A percentile compares a stretch with the other conserved stretches of the same genome.
Evolutionary conservation across 1,140 invertebrate species (phyloP).

Genomic region (Plodia interpunctella): DNA sequence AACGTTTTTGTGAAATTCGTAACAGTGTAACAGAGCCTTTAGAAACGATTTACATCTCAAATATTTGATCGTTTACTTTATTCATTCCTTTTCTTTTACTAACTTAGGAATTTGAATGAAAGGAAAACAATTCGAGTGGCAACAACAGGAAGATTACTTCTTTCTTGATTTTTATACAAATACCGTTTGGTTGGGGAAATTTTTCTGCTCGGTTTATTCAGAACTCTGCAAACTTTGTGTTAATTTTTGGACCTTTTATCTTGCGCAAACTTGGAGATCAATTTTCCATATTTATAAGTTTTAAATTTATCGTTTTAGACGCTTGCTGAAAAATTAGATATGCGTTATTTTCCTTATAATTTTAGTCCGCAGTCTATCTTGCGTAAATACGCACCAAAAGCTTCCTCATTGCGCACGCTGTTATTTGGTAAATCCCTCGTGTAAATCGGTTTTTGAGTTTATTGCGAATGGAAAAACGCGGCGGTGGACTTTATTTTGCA

Average conservation of each 20-base stretch:
- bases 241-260: background rate
- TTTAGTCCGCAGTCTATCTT: no score
- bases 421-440: no score
- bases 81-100: conserved; percentile 19
- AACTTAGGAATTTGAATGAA: conserved; percentile 28
- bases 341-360: no score
- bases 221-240: background rate
- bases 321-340: no score
- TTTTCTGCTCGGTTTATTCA: conserved; percentile 2
- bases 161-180: background rate
- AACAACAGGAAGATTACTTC: conserved; percentile 16
- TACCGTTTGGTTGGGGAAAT: background rate
- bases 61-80: conserved; percentile 29
- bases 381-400: no score
- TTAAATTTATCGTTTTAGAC: background rate
- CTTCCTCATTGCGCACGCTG: no score
- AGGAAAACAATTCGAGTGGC: conserved; percentile 18
- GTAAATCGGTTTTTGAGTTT: no score
- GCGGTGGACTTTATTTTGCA: no score
- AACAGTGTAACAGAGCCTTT: background rate
- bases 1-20: no score
- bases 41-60: conserved; percentile 12
- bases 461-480: no score
- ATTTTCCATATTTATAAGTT: background rate
- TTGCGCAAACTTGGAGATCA: background rate